These are phyloP conservation scores for Apteryx owenii DNA, from an alignment of 2,113 vertebrate species.

Conservation along the genomic window DNA sequence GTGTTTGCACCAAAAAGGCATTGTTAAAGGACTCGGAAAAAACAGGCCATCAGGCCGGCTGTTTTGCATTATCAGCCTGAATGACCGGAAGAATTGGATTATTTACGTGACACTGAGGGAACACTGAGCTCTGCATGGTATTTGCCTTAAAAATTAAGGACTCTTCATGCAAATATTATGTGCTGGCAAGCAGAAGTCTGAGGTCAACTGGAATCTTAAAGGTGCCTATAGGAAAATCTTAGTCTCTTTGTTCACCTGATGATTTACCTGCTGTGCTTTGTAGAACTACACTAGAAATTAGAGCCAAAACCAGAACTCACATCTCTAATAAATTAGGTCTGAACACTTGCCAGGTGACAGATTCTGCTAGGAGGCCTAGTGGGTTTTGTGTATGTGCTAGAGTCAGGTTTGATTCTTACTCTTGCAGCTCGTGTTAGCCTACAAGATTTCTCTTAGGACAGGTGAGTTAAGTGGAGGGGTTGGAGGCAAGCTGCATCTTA, in stretches of 20 bases:
- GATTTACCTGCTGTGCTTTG: neutral
- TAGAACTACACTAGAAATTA: neutral
- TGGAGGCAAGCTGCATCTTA: neutral
- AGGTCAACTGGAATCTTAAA: neutral
- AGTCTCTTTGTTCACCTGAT: neutral
- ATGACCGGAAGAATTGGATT: constrained; percentile 30
- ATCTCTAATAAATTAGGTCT: neutral
- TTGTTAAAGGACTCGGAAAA: constrained; percentile 65
- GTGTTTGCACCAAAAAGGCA: constrained; percentile 58
- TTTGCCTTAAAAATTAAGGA: neutral
- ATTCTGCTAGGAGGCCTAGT: neutral
- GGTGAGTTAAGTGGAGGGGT: too few relatives aligned
- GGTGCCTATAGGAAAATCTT: neutral
- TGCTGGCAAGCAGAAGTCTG: neutral
- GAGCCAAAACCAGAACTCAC: neutral
- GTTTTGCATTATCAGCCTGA: constrained; percentile 29
- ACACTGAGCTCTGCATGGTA: neutral
- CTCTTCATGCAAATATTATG: neutral
- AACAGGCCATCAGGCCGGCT: constrained; percentile 44
- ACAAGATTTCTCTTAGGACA: too few relatives aligned
- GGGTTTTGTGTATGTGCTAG: neutral
- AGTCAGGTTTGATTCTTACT: neutral
- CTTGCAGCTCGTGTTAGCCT: neutral
- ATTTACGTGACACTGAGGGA: constrained; percentile 6
- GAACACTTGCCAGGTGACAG: neutral